phyloP scores from a whole-genome alignment of 2,888 invertebrate genomes.

The Altica lythri region DNA sequence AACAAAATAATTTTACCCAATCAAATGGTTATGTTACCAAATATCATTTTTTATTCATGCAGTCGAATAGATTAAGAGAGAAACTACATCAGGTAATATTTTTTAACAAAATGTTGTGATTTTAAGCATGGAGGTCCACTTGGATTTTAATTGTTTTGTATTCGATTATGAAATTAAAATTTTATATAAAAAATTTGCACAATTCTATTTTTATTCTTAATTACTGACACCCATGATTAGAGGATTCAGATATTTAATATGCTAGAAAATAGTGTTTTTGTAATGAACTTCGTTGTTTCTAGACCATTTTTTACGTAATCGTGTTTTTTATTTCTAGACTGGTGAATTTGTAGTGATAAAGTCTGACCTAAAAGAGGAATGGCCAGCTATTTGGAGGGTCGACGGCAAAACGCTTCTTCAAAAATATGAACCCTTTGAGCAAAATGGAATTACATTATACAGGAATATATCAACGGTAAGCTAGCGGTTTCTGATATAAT shows the following conservation, averaged over 20 bases:
- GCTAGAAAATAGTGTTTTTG: too few relatives aligned
- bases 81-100: constrained; percentile 48
- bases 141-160: too few relatives aligned
- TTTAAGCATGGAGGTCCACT: too few relatives aligned
- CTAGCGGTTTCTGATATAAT: too few relatives aligned
- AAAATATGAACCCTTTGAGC: constrained; percentile 82
- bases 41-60: constrained; percentile 37
- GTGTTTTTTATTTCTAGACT: constrained; percentile 64
- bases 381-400: constrained; percentile 89
- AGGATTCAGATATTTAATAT: too few relatives aligned
- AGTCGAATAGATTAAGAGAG: constrained; percentile 48
- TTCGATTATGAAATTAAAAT: too few relatives aligned
- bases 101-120: constrained; percentile 3
- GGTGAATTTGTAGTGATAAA: constrained; percentile 89
- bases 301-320: background rate
- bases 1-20: background rate
- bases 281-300: too few relatives aligned
- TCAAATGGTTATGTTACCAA: background rate
- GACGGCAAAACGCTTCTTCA: constrained; percentile 83
- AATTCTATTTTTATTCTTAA: too few relatives aligned
- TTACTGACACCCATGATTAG: too few relatives aligned
- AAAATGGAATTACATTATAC: constrained; percentile 80
- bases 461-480: constrained; percentile 85
- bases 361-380: constrained; percentile 78
- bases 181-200: too few relatives aligned